phyloP scores from a whole-genome alignment of 2,113 vertebrate species.

The Agelaius tricolor region DNA sequence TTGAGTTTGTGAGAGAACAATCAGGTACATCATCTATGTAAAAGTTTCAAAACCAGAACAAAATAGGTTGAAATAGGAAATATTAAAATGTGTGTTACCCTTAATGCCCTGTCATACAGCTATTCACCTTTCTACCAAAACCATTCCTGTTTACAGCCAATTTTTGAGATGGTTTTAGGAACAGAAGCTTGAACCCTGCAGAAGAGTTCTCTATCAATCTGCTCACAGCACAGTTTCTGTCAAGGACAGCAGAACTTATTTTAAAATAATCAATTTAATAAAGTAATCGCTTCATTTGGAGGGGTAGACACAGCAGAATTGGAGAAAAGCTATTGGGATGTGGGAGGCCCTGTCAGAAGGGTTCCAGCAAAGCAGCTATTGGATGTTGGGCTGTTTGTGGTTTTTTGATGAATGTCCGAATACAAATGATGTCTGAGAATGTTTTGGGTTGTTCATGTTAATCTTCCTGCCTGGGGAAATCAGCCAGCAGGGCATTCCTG shows the following conservation, averaged over 20 bases:
- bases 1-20: neutral
- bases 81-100: neutral
- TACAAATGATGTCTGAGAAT: neutral
- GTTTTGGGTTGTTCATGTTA: neutral
- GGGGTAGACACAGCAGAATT: neutral
- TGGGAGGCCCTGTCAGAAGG: neutral
- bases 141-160: neutral
- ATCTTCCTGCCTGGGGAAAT: neutral
- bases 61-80: neutral
- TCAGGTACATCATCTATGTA: neutral
- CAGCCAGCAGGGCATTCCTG: neutral
- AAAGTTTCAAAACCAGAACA: neutral
- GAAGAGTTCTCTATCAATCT: neutral
- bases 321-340: neutral
- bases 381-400: neutral
- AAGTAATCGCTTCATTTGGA: neutral
- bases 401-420: neutral
- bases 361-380: neutral
- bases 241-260: neutral
- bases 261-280: neutral
- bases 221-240: neutral
- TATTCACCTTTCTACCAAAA: neutral
- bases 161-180: neutral
- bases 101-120: neutral
- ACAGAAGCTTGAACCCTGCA: neutral